A percentile compares a stretch with the other conserved stretches of the same genome.
Evolutionary conservation across 2,113 vertebrate genomes (phyloP).

Genomic region (Thermophis baileyi): DNA sequence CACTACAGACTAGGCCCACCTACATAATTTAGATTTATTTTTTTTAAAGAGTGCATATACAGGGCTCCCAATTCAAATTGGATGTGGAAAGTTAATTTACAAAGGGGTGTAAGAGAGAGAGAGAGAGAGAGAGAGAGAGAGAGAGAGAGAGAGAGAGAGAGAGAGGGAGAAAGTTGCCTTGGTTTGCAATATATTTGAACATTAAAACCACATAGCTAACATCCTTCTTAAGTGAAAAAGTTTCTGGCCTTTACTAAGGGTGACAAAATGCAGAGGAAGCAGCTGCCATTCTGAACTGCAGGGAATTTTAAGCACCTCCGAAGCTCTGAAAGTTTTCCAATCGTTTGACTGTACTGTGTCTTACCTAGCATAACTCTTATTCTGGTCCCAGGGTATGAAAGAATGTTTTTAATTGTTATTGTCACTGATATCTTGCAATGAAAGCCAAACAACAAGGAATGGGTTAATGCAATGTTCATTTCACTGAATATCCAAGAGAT

Average conservation of each 20-base stretch:
- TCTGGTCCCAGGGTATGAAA: too few relatives aligned
- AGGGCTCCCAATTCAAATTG: not conserved
- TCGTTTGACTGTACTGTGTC: not conserved
- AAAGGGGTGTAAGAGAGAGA: not conserved
- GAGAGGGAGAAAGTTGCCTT: not conserved
- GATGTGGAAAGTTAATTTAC: not conserved
- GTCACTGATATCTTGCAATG: not conserved
- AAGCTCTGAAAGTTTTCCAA: not conserved
- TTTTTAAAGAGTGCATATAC: not conserved
- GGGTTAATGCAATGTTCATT: constrained; percentile 47
- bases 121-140: not conserved
- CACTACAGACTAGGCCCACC: not conserved
- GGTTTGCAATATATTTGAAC: not conserved
- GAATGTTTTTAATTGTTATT: not conserved
- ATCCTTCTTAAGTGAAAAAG: not conserved
- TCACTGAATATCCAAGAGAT: constrained; percentile 25
- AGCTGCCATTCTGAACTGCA: not conserved
- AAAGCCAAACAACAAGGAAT: constrained; percentile 24
- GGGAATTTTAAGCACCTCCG: not conserved
- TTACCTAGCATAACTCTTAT: not conserved
- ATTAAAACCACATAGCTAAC: not conserved
- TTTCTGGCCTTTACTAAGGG: not conserved
- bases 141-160: not conserved
- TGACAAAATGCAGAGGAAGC: not conserved
- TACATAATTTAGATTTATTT: not conserved